phyloP scores from a whole-genome alignment of 1,140 invertebrate genomes.

The Penaeus japonicus region DNA sequence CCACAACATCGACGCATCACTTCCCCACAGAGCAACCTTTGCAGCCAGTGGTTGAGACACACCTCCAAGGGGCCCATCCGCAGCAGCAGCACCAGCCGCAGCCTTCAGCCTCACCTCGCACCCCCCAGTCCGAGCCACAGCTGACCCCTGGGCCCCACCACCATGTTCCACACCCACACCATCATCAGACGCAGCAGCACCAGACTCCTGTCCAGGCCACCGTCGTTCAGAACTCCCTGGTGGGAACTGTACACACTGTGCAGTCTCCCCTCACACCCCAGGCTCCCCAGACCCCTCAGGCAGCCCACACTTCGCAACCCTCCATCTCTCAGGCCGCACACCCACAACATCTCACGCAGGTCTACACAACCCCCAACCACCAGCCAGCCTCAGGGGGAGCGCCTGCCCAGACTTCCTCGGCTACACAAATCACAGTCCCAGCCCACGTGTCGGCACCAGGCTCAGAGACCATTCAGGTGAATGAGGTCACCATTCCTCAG shows the following conservation, averaged over 20 bases:
- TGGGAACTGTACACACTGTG: not conserved
- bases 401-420: not conserved
- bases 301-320: not conserved
- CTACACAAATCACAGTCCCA: not conserved
- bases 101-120: not conserved
- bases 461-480: not conserved
- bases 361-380: not conserved
- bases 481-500: not conserved
- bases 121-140: not conserved
- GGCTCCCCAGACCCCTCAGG: not conserved
- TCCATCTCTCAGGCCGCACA: not conserved
- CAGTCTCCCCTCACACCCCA: not conserved
- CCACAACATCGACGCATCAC: conserved; percentile 16
- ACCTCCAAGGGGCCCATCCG: not conserved
- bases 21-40: not conserved
- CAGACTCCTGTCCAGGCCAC: not conserved
- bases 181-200: not conserved
- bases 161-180: not conserved
- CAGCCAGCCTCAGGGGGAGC: not conserved
- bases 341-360: not conserved
- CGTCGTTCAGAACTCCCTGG: not conserved
- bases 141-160: not conserved
- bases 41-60: conserved; percentile 6
- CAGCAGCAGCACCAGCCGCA: conserved; percentile 3
- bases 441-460: not conserved